Evolutionary conservation across 1,140 invertebrate species (phyloP).

Genomic region (Hyposmocoma kahamanoa): DNA sequence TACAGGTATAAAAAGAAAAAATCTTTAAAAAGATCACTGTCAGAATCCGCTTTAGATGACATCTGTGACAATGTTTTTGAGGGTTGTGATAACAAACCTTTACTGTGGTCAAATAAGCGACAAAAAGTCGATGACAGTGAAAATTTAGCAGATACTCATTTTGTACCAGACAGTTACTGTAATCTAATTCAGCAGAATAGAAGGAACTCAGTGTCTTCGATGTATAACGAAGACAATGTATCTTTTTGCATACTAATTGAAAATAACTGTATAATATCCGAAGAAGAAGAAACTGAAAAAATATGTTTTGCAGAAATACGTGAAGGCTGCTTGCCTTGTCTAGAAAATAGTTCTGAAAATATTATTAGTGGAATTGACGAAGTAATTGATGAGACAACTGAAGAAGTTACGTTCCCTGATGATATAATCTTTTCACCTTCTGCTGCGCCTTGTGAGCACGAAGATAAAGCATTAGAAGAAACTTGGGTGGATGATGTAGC

Average conservation of each 20-base stretch:
- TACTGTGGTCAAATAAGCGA: slow-evolving; percentile 26
- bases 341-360: slow-evolving; percentile 1
- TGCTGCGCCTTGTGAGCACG: slow-evolving; percentile 10
- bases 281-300: slow-evolving; percentile 42
- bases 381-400: no score
- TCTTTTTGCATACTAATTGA: slow-evolving; percentile 59
- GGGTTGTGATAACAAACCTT: neutral
- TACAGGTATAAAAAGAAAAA: neutral
- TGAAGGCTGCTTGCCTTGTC: slow-evolving; percentile 21
- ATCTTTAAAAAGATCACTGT: slow-evolving; percentile 50
- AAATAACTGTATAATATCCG: slow-evolving; percentile 46
- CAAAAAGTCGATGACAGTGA: slow-evolving; percentile 26
- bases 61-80: neutral
- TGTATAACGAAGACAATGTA: slow-evolving; percentile 52
- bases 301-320: slow-evolving; percentile 38
- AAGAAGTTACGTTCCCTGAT: no score
- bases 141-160: slow-evolving; percentile 22
- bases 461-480: slow-evolving; percentile 32
- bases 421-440: neutral
- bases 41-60: slow-evolving; percentile 46
- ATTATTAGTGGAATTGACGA: no score
- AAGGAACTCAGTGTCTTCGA: slow-evolving; percentile 52
- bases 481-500: slow-evolving; percentile 66
- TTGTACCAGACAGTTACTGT: slow-evolving; percentile 33
- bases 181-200: slow-evolving; percentile 47